Evolutionary conservation across 2,113 vertebrate genomes (phyloP).

Genomic region (Sinocyclocheilus maitianheensis): DNA sequence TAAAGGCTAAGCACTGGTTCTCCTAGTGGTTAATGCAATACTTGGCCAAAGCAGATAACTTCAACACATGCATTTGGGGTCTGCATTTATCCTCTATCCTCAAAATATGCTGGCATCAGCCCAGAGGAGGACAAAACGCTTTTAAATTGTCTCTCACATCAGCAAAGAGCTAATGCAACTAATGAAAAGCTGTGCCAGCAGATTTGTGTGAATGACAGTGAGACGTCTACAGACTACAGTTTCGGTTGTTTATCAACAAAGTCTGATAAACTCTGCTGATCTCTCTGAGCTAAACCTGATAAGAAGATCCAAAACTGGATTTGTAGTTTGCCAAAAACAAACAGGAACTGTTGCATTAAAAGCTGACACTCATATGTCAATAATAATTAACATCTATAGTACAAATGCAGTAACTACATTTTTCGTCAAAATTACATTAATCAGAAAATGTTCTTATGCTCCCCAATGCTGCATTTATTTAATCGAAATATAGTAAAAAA

Average conservation of each 20-base stretch:
- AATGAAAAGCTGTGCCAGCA: background rate
- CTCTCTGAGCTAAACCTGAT: slow-evolving; percentile 20
- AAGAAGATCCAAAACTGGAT: slow-evolving; percentile 23
- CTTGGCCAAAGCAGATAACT: background rate
- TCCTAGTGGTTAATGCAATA: background rate
- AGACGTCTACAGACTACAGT: slow-evolving; percentile 25
- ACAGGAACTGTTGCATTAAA: background rate
- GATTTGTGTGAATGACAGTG: slow-evolving; percentile 16
- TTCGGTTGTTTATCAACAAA: background rate
- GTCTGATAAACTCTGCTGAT: background rate
- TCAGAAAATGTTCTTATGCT: too few relatives aligned
- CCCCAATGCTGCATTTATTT: too few relatives aligned
- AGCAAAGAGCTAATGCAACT: background rate
- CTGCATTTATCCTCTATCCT: too few relatives aligned
- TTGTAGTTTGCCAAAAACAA: slow-evolving; percentile 7
- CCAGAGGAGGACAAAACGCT: background rate
- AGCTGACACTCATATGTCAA: background rate
- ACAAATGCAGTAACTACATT: background rate
- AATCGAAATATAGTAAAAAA: too few relatives aligned
- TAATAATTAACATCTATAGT: background rate
- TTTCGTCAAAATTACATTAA: too few relatives aligned
- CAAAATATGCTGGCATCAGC: background rate
- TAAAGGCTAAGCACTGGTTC: background rate
- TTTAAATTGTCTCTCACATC: background rate
- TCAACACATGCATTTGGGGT: background rate